Evolutionary conservation across 2,888 invertebrate genomes (phyloP), one percentile per base, ranked within the genome.

Genomic region (Tetheella fluctuosa): DNA sequence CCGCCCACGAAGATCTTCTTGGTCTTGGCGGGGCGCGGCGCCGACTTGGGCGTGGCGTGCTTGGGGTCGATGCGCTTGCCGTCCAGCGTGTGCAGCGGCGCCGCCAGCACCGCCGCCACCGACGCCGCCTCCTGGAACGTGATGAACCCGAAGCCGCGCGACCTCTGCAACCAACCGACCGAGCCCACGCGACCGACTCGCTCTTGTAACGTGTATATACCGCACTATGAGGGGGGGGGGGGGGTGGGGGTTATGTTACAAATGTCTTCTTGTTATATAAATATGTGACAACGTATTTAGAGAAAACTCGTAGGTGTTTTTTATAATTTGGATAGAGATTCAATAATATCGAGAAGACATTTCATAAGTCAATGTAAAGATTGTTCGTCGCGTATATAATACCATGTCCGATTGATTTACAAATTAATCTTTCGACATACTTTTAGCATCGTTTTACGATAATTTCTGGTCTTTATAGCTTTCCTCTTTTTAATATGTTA

Each of bases 11-110:
- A 98, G 71, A 98, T 98, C 94, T 98, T 98, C 93, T 97, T 98
- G 74, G 97, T 97, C 81, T 97, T 96, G 84, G 97, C 97, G 60
- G 97, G 96, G 77, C 97, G 96, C 52, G 97, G 97, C 39, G 97
- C 95, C 73, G 97, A 97, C 88, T 98, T 97, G 68, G 97, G 98
- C 58, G 98, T 98, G 62, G 98, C 98, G 93, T 98, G 97, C 83
- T 98, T 98, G 62, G 98, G 98, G 87, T 98, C 98, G 86, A 98
- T 98, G 90, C 98, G 97, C 91, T 98, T 98, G 68, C 98, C 98
- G 89, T 98, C 98, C 73, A 98, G 94, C 59, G 97, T 97, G 94
- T 98, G 97, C 70, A 97, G 96, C 62, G 97, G 97, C 73, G 97
- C 97, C 78, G 97, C 97, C 60, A 98, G 95, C 64, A 98, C 98